These are phyloP conservation scores for Threskiornis aethiopicus DNA, from an alignment of 2,797 vertebrate species.

Conservation along the genomic window DNA sequence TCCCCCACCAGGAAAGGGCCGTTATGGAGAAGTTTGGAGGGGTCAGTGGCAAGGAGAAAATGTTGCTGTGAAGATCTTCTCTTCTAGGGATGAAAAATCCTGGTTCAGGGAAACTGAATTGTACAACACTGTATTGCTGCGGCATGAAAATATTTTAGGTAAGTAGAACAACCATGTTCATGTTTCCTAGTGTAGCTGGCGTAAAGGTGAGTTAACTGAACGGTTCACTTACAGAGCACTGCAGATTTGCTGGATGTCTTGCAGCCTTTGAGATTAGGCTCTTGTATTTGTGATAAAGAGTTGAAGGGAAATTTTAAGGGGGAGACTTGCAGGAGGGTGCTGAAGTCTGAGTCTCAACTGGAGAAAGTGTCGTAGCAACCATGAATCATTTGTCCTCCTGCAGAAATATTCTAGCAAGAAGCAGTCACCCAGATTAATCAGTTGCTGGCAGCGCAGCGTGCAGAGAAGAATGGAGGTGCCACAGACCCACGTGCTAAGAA, in stretches of 20 bases:
- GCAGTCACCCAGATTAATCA: accelerated
- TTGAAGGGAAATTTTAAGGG: not conserved
- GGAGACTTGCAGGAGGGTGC: not conserved
- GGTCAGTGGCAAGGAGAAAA: constrained; percentile 98
- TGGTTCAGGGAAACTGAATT: constrained; percentile 99
- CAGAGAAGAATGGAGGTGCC: not conserved
- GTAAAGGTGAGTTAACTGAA: not conserved
- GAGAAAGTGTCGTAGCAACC: not conserved
- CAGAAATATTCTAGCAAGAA: not conserved
- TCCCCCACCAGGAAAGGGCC: constrained; percentile 87
- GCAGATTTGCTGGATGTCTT: not conserved
- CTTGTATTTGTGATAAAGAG: not conserved
- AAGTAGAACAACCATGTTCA: not conserved
- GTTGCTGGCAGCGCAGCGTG: not conserved
- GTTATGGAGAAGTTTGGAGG: constrained; percentile 96
- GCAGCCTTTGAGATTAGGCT: not conserved
- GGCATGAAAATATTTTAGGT: constrained; percentile 98
- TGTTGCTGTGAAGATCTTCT: constrained; percentile 98
- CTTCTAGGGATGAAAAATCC: constrained; percentile 96
- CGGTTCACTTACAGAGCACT: not conserved
- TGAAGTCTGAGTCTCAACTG: not conserved
- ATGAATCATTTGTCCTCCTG: not conserved
- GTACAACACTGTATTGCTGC: constrained; percentile 96
- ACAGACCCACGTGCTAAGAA: accelerated
- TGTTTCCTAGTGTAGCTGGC: not conserved